Evolutionary conservation across 2,888 invertebrate species (phyloP).

Genomic region (Orthosia incerta): DNA sequence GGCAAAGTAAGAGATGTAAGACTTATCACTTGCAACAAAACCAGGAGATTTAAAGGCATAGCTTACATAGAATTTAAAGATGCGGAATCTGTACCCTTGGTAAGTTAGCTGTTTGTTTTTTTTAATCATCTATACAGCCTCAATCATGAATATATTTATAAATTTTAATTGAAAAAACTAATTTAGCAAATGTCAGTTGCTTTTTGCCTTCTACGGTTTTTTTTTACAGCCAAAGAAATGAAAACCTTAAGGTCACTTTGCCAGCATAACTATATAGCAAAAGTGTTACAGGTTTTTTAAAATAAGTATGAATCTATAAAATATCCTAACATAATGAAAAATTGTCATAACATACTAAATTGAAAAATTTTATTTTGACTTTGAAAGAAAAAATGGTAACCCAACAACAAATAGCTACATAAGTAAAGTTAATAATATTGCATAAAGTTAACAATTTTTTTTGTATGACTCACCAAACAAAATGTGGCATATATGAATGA

Average conservation of each 20-base stretch:
- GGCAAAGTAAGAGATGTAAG: constrained; percentile 99
- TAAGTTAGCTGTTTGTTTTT: constrained; percentile 82
- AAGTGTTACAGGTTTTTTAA: too few relatives aligned
- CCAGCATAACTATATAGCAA: too few relatives aligned
- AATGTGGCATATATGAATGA: too few relatives aligned
- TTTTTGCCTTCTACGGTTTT: not conserved
- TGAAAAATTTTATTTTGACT: not conserved
- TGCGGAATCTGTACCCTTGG: constrained; percentile 98
- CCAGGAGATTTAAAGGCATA: constrained; percentile 99
- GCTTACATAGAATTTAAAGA: constrained; percentile 99
- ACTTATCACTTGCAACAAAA: constrained; percentile 99
- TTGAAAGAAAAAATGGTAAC: not conserved
- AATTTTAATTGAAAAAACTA: too few relatives aligned
- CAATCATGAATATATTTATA: not conserved
- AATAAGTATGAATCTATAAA: not conserved
- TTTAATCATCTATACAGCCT: not conserved
- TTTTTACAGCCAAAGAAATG: not conserved
- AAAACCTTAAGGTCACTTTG: not conserved
- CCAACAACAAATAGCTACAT: too few relatives aligned
- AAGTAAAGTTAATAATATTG: too few relatives aligned
- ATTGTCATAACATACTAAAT: not conserved
- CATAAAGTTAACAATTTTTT: too few relatives aligned
- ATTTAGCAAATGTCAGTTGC: not conserved
- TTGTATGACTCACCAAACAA: too few relatives aligned
- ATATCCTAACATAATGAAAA: not conserved